Evolutionary conservation across 2,797 vertebrate species (phyloP), one percentile per base, ranked within the genome.

Genomic region (Sebastes aleutianus): DNA sequence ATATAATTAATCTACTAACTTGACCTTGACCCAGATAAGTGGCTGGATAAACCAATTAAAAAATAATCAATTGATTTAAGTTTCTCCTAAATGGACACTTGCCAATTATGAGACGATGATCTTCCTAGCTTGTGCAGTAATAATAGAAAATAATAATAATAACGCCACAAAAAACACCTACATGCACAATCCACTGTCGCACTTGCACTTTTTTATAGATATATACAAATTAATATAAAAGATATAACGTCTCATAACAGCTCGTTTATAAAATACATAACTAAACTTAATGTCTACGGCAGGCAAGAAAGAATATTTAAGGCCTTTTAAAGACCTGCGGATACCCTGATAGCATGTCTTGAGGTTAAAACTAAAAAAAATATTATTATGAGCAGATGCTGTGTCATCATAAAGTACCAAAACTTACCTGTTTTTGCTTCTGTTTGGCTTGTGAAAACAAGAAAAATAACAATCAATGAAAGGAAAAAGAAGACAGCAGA

Each of bases 371-470:
- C 3, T 32, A 2, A 20, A 9, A 39, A 62, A 56, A 0, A 1
- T 24, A 31, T 8, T 27, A 62, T 58, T 50, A 27, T 62, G 8
- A 70, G 18, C 72, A 75, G 36, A 69, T 62, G 71, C n/a, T 64
- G 36, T 64, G 27, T 67, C 43, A 26, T 78, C 74, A 34, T 20
- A 29, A 81, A 71, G 24, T 36, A 4, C 10, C 27, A 29, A 64
- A 85, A 94, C 97, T 92, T 95, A 99, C 98, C 97, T 98, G 97
- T 89, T 99, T 99, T 95, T 98, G 97, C 97, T 98, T 99, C 97
- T 97, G 97, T 96, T 99, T 99, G 92, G 97, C 98, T 99, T 97
- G 96, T 94, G 89, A 94, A 93, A 92, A 92, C 80, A 95, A 95
- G 91, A 95, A 92, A 95, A 95, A 93, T 89, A 93, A 85, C 94